Base-by-base conservation (phyloP, 2,797 vertebrate genomes). In the Cyprinella venusta region DNA sequence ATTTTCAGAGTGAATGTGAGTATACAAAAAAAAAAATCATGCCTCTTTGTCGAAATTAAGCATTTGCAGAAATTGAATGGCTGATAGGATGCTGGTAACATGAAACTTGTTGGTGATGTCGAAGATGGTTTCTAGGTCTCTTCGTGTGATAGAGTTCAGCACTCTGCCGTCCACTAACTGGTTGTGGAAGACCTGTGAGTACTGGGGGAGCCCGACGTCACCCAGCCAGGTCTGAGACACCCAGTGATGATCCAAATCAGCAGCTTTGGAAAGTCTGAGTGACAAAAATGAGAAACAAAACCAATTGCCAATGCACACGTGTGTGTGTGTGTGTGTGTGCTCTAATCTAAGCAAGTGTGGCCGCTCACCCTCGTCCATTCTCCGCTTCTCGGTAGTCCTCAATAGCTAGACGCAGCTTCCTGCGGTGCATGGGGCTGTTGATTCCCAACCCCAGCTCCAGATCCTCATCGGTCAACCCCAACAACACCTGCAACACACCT, bases 181-280 rank as follows among this genome's bases (percentile, higher is more conserved):
- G 82, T 89, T 91, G 36, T 96, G 95, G 90, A 97, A 97, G 65
- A 90, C 92, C 88, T 96, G 95, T 8, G 94, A 94, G 88, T 96
- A 97, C 78, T 96, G 96, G 24, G 94, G 91, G 83, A 97, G 91
- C 0, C 96, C 96, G 7, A 97, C 92, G 19, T 97, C 96, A 2
- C 92, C 94, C 85, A 97, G 92, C 96, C 96, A 97, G 0, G 94
- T 94, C 19, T 94, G 94, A 26, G 94, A 89, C 78, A 97, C 96
- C 96, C 96, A 97, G 90, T 96, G 94, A 83, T 96, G 96, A 86
- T 97, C 96, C 93, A 97, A 89, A 79, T 95, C 95, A 0, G 96
- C 94, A 0, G 96, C 95, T 89, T 95, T 96, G 21, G 95, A 96
- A 42, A 97, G 89, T 84, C 96, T 96, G 89, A 69, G 16, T 61